Conservation (phyloP, 2,888 invertebrate genomes). For the Trachelus tabidus region DNA sequence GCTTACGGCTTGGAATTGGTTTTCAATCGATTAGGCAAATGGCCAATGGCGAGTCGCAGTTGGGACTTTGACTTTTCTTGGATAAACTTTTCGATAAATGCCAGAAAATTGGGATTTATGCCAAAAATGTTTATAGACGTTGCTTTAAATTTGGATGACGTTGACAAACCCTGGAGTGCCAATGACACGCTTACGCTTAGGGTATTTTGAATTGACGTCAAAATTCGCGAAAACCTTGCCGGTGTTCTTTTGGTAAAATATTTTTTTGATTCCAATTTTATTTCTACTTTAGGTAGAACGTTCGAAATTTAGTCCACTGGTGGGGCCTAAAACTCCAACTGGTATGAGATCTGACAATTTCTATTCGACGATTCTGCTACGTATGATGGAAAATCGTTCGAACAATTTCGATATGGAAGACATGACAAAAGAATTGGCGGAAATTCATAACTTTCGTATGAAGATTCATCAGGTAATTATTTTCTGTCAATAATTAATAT, state of each 20-base stretch:
- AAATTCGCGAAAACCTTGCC: not conserved
- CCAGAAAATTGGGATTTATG: slow-evolving; percentile 34
- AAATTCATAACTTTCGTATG: not conserved
- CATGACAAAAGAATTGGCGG: not conserved
- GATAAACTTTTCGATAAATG: slow-evolving; percentile 35
- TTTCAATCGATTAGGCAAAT: slow-evolving; percentile 32
- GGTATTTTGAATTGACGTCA: slow-evolving; percentile 2
- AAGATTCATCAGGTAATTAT: not conserved
- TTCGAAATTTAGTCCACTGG: not conserved
- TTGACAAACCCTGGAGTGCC: slow-evolving; percentile 27
- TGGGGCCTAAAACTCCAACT: not conserved
- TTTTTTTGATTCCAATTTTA: not conserved
- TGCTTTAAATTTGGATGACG: slow-evolving; percentile 33
- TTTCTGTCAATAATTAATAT: not conserved
- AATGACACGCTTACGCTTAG: slow-evolving; percentile 35
- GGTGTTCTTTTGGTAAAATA: not conserved
- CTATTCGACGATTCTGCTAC: not conserved
- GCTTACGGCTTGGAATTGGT: slow-evolving; percentile 27
- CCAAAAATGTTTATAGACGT: slow-evolving; percentile 37
- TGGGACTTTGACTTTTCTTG: slow-evolving; percentile 34
- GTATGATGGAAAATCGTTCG: not conserved
- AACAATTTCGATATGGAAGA: not conserved
- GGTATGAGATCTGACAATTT: not conserved
- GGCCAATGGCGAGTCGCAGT: slow-evolving; percentile 32
- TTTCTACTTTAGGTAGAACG: not conserved